Conservation (phyloP, 2,113 vertebrate species). For the Oreochromis aureus region DNA sequence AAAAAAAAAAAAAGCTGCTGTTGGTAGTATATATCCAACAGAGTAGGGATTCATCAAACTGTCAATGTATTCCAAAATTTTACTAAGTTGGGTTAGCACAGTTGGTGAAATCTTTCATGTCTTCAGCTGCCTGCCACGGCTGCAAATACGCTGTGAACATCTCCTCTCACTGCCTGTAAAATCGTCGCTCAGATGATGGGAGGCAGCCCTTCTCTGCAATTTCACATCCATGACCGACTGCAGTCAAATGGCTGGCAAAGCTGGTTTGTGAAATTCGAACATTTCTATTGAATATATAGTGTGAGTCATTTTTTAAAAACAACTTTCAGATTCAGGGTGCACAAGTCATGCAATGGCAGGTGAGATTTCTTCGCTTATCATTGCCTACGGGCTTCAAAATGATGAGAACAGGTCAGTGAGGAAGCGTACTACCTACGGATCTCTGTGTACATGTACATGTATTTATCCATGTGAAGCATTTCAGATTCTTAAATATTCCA, state of each 20-base stretch:
- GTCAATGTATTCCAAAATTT: neutral
- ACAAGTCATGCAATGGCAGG: neutral
- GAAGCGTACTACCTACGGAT: neutral
- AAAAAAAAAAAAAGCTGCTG: neutral
- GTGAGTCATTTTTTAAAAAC: neutral
- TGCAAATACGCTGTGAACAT: neutral
- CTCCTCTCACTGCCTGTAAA: neutral
- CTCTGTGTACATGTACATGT: neutral
- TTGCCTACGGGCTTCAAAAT: neutral
- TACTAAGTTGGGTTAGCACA: neutral
- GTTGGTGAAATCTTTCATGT: constrained; percentile 16
- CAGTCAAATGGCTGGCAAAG: neutral
- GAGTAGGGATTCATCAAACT: neutral
- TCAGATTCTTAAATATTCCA: neutral
- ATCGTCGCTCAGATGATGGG: neutral
- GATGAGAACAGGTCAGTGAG: neutral
- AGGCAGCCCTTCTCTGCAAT: neutral
- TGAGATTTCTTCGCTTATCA: neutral
- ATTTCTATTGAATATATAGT: neutral
- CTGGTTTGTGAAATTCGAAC: neutral
- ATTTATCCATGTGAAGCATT: neutral
- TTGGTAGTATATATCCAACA: neutral
- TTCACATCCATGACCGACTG: neutral
- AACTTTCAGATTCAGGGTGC: neutral
- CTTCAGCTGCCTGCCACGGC: neutral